Percentiles rank a stretch among this genome's conserved stretches.
These are phyloP conservation scores for Eudasyphora cyanicolor DNA, from an alignment of 2,888 invertebrate species.

Conservation along the genomic window DNA sequence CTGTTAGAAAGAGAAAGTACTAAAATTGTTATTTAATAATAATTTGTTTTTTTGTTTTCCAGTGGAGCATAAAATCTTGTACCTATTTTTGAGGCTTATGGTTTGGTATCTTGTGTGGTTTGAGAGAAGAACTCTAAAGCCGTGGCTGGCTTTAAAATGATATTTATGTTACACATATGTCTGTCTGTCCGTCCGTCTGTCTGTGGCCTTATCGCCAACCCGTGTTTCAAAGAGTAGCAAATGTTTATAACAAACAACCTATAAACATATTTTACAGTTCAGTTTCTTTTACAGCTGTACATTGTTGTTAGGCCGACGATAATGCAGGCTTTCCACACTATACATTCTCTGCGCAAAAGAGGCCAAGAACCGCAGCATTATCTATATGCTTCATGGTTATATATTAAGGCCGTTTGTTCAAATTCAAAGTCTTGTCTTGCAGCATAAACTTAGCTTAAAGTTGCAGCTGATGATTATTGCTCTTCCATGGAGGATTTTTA, in stretches of 20 bases:
- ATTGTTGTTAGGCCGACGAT: background rate
- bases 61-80: too few species aligned
- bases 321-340: background rate
- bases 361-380: background rate
- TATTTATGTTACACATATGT: constrained; percentile 56
- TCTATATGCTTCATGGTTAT: background rate
- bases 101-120: too few species aligned
- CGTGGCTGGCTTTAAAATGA: constrained; percentile 45
- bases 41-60: too few species aligned
- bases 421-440: background rate
- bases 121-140: constrained; percentile 40
- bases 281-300: background rate
- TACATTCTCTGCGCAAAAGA: background rate
- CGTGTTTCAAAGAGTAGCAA: background rate
- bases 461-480: constrained; percentile 28
- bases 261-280: constrained; percentile 39
- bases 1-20: too few species aligned
- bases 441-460: constrained; percentile 27
- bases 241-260: constrained; percentile 38
- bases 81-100: too few species aligned
- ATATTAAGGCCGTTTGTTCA: background rate
- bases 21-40: too few species aligned
- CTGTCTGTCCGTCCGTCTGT: background rate
- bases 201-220: background rate
- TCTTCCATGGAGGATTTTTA: constrained; percentile 40